These are phyloP conservation scores for Trachymyrmex cornetzi DNA, from an alignment of 1,140 invertebrate genomes.

Conservation along the genomic window DNA sequence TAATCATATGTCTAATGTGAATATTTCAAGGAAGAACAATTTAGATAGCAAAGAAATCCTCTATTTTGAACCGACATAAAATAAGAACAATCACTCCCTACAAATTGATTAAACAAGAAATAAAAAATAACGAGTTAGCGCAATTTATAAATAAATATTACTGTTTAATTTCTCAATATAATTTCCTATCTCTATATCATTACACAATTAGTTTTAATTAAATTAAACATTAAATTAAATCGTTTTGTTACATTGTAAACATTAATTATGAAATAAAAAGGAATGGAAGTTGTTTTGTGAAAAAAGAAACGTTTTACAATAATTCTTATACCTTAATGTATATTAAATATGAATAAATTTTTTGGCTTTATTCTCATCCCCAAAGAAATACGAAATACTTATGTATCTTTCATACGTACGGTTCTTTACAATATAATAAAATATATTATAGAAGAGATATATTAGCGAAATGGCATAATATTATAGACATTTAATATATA, in stretches of 20 bases:
- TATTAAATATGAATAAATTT: slow-evolving; percentile 49
- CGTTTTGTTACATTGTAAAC: slow-evolving; percentile 80
- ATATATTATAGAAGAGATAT: neutral
- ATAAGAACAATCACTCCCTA: slow-evolving; percentile 70
- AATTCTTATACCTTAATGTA: slow-evolving; percentile 26
- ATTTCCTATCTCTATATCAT: slow-evolving; percentile 70
- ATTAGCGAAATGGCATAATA: neutral
- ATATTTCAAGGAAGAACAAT: slow-evolving; percentile 69
- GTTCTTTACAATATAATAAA: neutral
- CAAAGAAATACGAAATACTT: neutral
- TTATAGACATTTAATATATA: neutral
- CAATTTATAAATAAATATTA: slow-evolving; percentile 76
- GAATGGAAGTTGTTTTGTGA: slow-evolving; percentile 82
- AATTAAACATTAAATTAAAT: slow-evolving; percentile 65
- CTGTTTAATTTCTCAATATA: slow-evolving; percentile 74
- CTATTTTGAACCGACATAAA: slow-evolving; percentile 77
- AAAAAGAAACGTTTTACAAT: slow-evolving; percentile 49
- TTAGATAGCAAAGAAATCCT: slow-evolving; percentile 76
- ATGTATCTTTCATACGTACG: neutral
- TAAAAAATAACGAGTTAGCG: slow-evolving; percentile 73
- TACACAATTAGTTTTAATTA: slow-evolving; percentile 69
- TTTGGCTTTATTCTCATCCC: neutral
- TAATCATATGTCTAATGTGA: slow-evolving; percentile 62
- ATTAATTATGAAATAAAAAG: slow-evolving; percentile 78
- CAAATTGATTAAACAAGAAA: slow-evolving; percentile 68